These are phyloP conservation scores for Campoletis raptor DNA, from an alignment of 2,888 invertebrate genomes.

Conservation along the genomic window DNA sequence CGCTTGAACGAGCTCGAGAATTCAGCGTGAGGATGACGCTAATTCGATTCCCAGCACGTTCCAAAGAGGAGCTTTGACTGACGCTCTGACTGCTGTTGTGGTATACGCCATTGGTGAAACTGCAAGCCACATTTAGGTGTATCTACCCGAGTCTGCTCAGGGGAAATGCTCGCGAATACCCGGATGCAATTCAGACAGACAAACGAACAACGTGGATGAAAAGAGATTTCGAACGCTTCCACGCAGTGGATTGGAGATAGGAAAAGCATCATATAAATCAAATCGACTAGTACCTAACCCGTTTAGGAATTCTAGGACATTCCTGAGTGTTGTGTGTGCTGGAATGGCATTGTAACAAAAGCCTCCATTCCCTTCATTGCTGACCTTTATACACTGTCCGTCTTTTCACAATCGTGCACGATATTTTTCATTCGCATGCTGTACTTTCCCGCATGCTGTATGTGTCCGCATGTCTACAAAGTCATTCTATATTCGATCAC, in stretches of 20 bases:
- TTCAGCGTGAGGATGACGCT: conserved; percentile 67
- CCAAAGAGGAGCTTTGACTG: conserved; percentile 68
- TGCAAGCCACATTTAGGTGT: conserved; percentile 33
- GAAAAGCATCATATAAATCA: conserved; percentile 36
- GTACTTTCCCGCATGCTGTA: neutral
- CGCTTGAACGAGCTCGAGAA: conserved; percentile 67
- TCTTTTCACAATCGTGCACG: conserved; percentile 17
- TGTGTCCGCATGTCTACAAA: neutral
- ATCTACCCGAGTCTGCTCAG: conserved; percentile 14
- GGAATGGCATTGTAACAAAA: conserved; percentile 11
- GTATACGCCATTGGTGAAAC: conserved; percentile 29
- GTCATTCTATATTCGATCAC: no score
- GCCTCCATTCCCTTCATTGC: conserved; percentile 22
- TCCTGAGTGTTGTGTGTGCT: conserved; percentile 4
- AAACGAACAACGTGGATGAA: conserved; percentile 15
- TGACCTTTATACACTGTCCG: neutral
- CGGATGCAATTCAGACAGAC: conserved; percentile 36
- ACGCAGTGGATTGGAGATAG: conserved; percentile 6
- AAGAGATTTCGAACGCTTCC: conserved; percentile 28
- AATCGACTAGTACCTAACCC: conserved; percentile 37
- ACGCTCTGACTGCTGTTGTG: conserved; percentile 55
- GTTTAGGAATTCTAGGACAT: conserved; percentile 44
- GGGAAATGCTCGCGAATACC: conserved; percentile 41
- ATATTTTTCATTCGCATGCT: conserved; percentile 12
- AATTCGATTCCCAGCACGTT: conserved; percentile 69